Evolutionary conservation across 1,140 invertebrate genomes (phyloP).

Genomic region (Nasonia giraulti): DNA sequence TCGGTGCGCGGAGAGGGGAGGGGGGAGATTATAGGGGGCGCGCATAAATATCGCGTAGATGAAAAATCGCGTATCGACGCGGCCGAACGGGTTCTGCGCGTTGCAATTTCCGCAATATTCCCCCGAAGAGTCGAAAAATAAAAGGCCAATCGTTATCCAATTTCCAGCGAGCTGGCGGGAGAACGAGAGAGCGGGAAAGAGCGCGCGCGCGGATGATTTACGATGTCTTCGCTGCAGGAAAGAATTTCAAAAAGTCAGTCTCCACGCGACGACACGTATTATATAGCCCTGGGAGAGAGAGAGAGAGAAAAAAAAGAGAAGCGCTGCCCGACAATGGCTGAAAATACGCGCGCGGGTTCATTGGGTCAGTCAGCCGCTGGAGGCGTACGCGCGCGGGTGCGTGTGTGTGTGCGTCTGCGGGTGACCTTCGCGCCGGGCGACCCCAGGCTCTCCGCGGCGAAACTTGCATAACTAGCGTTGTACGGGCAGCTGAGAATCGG

Average conservation of each 20-base stretch:
- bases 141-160: slow-evolving; percentile 14
- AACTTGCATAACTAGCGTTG: slow-evolving; percentile 59
- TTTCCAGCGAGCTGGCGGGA: slow-evolving; percentile 4
- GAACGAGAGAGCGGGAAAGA: background rate
- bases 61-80: no score
- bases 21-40: background rate
- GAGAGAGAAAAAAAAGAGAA: background rate
- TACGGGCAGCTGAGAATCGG: slow-evolving; percentile 53
- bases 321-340: background rate
- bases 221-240: slow-evolving; percentile 10
- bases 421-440: background rate
- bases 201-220: slow-evolving; percentile 7
- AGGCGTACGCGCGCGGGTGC: no score
- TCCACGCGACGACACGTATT: background rate
- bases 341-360: background rate
- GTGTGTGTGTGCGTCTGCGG: no score
- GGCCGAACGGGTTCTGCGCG: background rate
- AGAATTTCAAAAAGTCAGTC: slow-evolving; percentile 25
- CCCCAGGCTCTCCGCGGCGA: background rate
- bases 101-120: background rate
- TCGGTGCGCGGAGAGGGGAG: no score
- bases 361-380: no score
- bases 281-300: background rate
- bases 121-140: background rate
- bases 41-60: no score